phyloP scores from a whole-genome alignment of 2,113 vertebrate genomes.

The Mastomys coucha region DNA sequence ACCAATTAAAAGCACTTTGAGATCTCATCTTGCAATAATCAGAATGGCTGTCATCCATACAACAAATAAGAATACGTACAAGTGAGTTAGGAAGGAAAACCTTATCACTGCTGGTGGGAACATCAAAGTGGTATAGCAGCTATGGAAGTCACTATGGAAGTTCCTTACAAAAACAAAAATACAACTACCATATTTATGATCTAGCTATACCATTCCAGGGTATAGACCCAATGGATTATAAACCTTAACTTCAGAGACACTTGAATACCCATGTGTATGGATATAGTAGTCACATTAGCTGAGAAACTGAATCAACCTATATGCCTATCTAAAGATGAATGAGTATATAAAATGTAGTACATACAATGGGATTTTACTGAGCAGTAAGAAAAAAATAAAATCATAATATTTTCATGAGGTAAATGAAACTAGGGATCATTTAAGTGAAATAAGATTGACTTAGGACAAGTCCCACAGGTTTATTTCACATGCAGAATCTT shows the following conservation, averaged over 20 bases:
- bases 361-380: not conserved
- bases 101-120: not conserved
- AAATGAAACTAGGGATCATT: not conserved
- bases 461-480: not conserved
- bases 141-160: not conserved
- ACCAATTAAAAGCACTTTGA: not conserved
- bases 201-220: not conserved
- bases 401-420: not conserved
- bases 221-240: not conserved
- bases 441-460: not conserved
- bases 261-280: too few species aligned
- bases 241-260: not conserved
- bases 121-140: not conserved
- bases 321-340: not conserved
- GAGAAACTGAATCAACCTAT: not conserved
- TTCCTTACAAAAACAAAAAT: not conserved
- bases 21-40: not conserved
- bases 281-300: not conserved
- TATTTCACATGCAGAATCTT: not conserved
- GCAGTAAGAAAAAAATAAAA: not conserved
- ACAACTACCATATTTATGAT: not conserved
- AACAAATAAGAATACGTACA: too few species aligned
- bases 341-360: not conserved
- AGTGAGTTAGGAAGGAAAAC: not conserved
- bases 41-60: not conserved